Evolutionary conservation across 2,797 vertebrate genomes (phyloP), one percentile per base, ranked within the genome.

Genomic region (Sparus aurata): DNA sequence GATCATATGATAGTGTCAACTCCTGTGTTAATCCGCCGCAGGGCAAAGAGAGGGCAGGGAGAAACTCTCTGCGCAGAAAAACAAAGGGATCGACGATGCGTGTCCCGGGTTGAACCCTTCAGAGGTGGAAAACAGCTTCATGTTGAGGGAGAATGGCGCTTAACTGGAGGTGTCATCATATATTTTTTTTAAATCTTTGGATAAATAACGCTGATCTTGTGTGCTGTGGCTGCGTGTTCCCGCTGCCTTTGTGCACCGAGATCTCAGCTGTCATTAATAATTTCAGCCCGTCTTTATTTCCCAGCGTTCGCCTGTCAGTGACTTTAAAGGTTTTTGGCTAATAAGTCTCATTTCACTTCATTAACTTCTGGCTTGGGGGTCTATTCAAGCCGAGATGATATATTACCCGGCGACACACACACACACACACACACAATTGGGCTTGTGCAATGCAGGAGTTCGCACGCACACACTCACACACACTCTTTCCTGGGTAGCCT

Each of bases 321-420:
- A 93, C 88, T 94, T 91, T 92, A 92, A 94, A 91, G 93, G 80
- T 90, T 92, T 93, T 93, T 82, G 87, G 90, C 92, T 95, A 96
- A 96, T 95, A 94, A 94, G 90, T 93, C 91, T 95, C 91, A 95
- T 95, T 96, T 95, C 92, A 94, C 91, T 94, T 95, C 94, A 96
- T 95, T 96, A 96, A 94, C 94, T 92, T 85, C 91, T 94, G 87
- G 91, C 91, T 92, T 89, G 87, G 93, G 94, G 95, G 90, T 93
- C 92, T 89, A 80, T 94, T 95, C 93, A 90, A 86, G 92, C 93
- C 76, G 86, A 88, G 89, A 95, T 95, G 92, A 95, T 95, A 80
- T 92, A 95, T 95, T 91, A 91, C 92, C 88, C 64, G 2, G 52
- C 23, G 12, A 71, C 84, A 79, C 74, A 34, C 30, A 34, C 52